Conservation (phyloP, 2,113 vertebrate species). For the Herpetotheres cachinnans region DNA sequence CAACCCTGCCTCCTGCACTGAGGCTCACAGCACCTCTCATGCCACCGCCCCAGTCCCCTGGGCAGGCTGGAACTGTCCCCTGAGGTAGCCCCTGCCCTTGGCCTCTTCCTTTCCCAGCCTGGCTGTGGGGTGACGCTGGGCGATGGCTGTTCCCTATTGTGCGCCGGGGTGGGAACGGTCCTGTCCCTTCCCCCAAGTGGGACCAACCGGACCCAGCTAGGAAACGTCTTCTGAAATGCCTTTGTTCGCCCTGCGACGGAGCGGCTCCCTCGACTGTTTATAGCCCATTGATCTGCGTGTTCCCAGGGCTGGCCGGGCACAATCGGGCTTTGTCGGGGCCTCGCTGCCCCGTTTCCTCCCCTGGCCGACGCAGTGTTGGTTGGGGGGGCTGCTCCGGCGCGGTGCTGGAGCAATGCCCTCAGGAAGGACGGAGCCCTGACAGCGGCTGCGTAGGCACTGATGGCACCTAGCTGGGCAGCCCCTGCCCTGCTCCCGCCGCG, state of each 20-base stretch:
- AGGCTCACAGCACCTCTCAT: background rate
- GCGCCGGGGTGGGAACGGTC: background rate
- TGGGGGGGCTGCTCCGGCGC: accelerated
- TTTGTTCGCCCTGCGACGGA: background rate
- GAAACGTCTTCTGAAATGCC: background rate
- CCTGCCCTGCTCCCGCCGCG: accelerated
- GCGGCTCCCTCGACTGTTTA: background rate
- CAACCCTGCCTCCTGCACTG: background rate
- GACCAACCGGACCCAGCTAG: background rate
- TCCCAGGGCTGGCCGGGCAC: slow-evolving; percentile 4
- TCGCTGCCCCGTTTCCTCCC: slow-evolving; percentile 4
- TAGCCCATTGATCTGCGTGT: slow-evolving; percentile 11
- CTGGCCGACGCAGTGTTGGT: accelerated
- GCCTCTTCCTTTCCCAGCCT: background rate
- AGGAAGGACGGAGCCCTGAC: background rate
- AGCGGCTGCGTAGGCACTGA: accelerated
- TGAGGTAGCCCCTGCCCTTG: background rate
- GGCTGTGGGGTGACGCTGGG: background rate
- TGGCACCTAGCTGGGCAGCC: background rate
- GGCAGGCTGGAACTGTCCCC: background rate
- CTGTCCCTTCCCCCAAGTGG: background rate
- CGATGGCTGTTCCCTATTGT: background rate
- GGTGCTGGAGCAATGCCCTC: background rate
- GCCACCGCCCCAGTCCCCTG: accelerated
- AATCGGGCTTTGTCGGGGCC: background rate